Conservation (phyloP, 2,797 vertebrate genomes). For the Champsocephalus gunnari region DNA sequence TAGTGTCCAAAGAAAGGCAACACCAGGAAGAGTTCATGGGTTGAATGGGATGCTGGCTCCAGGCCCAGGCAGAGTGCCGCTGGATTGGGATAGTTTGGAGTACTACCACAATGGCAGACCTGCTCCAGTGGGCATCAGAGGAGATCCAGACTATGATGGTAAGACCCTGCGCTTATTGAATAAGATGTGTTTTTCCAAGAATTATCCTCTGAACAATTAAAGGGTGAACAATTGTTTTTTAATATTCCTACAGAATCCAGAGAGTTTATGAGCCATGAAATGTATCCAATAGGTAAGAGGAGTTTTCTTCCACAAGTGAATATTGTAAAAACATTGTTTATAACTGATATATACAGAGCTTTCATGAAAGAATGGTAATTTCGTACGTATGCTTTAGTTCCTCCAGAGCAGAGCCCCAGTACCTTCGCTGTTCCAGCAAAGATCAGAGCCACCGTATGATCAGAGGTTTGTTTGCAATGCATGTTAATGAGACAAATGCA, state of each 20-base stretch:
- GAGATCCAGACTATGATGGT: slow-evolving; percentile 60
- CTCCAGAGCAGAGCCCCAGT: slow-evolving; percentile 25
- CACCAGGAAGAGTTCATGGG: slow-evolving; percentile 10
- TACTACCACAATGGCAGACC: slow-evolving; percentile 39
- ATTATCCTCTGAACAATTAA: neutral
- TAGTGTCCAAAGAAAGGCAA: slow-evolving; percentile 39
- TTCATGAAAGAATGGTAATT: neutral
- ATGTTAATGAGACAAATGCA: slow-evolving; percentile 8
- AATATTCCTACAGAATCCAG: slow-evolving; percentile 60
- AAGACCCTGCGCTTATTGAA: slow-evolving; percentile 5
- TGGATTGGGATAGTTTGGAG: slow-evolving; percentile 69
- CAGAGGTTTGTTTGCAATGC: slow-evolving; percentile 30
- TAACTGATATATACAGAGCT: neutral
- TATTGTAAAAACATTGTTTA: neutral
- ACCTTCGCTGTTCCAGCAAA: slow-evolving; percentile 31
- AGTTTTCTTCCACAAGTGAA: neutral
- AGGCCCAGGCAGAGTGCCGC: slow-evolving; percentile 35
- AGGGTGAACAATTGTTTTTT: slow-evolving; percentile 6
- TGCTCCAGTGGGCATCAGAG: slow-evolving; percentile 46
- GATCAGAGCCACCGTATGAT: slow-evolving; percentile 27
- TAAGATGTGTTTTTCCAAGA: neutral
- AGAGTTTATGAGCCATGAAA: slow-evolving; percentile 64
- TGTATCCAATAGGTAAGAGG: slow-evolving; percentile 47
- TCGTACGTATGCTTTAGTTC: slow-evolving; percentile 18
- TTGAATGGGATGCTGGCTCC: slow-evolving; percentile 19